These are phyloP conservation scores for Lasioglossum leucozonium DNA, from an alignment of 2,888 invertebrate species.

Conservation along the genomic window DNA sequence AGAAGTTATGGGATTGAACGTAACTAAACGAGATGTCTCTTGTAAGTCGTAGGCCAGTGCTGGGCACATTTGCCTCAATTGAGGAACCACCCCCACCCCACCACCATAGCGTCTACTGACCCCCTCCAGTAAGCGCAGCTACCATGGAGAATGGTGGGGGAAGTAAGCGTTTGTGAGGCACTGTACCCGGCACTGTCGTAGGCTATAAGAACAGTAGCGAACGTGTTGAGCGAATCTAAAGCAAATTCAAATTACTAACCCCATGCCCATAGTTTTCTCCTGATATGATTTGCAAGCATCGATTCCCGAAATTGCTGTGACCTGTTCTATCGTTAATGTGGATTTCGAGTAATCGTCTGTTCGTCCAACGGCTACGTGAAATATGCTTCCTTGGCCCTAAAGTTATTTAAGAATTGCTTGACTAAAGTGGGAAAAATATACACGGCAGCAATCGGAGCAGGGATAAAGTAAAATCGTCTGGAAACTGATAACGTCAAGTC, in stretches of 20 bases:
- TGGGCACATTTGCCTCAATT: too few species aligned
- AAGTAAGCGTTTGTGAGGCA: too few species aligned
- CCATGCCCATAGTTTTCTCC: slow-evolving; percentile 62
- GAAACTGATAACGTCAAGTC: not conserved
- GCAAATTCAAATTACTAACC: slow-evolving; percentile 57
- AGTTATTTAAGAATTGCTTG: slow-evolving; percentile 25
- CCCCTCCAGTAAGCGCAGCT: too few species aligned
- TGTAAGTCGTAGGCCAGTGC: too few species aligned
- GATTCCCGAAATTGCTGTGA: slow-evolving; percentile 84
- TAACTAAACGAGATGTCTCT: too few species aligned
- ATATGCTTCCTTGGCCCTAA: slow-evolving; percentile 91
- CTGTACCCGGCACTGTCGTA: too few species aligned
- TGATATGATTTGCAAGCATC: slow-evolving; percentile 77
- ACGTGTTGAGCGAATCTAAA: not conserved
- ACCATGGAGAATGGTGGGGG: too few species aligned
- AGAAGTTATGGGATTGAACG: too few species aligned
- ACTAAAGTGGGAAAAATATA: not conserved
- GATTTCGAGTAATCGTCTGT: slow-evolving; percentile 84
- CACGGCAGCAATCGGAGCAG: not conserved
- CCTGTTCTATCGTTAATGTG: slow-evolving; percentile 85
- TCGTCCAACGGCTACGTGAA: slow-evolving; percentile 87
- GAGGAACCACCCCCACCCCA: too few species aligned
- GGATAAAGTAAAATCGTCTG: not conserved
- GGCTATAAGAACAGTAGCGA: not conserved
- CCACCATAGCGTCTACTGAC: too few species aligned